Evolutionary conservation across 30 jellyfish, hydroid and myxozoan genomes (phyloP), one percentile per base, ranked within the genome.

Genomic region (Aurelia aurita): DNA sequence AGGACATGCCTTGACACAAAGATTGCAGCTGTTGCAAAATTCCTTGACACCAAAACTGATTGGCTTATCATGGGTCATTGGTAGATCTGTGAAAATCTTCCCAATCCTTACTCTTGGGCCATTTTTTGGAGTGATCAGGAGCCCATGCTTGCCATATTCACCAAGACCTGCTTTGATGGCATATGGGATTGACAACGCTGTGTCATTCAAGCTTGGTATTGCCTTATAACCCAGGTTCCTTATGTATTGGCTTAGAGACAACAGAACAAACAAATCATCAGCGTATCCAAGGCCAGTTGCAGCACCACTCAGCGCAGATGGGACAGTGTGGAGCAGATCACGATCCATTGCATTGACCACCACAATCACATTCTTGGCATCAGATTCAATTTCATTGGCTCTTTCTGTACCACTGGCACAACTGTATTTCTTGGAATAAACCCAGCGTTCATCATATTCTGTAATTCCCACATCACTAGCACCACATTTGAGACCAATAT

Each of bases 131-230:
- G 83, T 81, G 39, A 81, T 81, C n/a, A 81, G 77, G 9, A 81
- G 46, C 23, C 91, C 91, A 32, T 81, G 84, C 32, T 72, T 81
- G 26, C 91, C 91, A 20, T 66, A 81, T 58, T 81, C 91, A 12
- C 91, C 91, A 55, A 81, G 91, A n/a, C 91, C 91, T 2, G 91
- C 91, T 32, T 81, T 67, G 19, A 81, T 67, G 27, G 91, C 91
- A 68, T 81, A 81, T 21, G 91, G 91, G 14, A 81, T 81, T 16
- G 91, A 81, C 9, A 81, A 34, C 1, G 91, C 91, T 8, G 91
- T 81, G 32, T 81, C 91, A 55, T 81, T 81, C 72, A 81, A 64
- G 31, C 91, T 81, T 49, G 91, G 91, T 22, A 81, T 69, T 12
- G 91, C 91, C 67, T 81, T 81, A 20, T 49, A 81, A 25, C 91